A percentile compares a stretch with the other conserved stretches of the same genome.
Conservation (phyloP, 2,888 invertebrate species). For the Brenthis ino region DNA sequence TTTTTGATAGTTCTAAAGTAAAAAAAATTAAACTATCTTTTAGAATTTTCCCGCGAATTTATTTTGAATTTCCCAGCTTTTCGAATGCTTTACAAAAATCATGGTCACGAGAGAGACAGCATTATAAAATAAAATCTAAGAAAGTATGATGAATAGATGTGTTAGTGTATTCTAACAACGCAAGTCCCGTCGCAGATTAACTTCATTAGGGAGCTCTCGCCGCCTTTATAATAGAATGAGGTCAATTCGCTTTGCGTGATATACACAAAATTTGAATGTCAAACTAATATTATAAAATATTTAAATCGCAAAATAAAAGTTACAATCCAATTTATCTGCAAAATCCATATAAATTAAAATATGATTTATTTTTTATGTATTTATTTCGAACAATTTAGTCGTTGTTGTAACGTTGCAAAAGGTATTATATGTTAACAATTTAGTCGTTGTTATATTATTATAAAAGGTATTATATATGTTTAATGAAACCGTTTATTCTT, state of each 20-base stretch:
- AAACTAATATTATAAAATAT: neutral
- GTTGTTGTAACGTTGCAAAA: too few relatives aligned
- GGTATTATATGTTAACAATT: too few relatives aligned
- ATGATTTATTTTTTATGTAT: too few relatives aligned
- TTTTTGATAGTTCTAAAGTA: neutral
- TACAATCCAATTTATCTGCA: neutral
- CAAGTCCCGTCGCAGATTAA: conserved; percentile 49
- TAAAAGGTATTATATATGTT: too few relatives aligned
- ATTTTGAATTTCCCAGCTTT: too few relatives aligned
- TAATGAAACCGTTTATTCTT: too few relatives aligned
- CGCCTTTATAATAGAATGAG: conserved; percentile 57
- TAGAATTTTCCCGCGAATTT: too few relatives aligned
- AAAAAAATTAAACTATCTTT: neutral
- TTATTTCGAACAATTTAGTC: too few relatives aligned
- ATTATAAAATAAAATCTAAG: conserved; percentile 23
- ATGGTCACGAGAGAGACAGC: neutral
- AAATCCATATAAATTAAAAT: too few relatives aligned
- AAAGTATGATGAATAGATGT: conserved; percentile 26
- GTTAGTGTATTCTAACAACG: conserved; percentile 31
- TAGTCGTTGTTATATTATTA: too few relatives aligned
- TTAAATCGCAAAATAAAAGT: neutral
- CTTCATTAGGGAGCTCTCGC: conserved; percentile 56
- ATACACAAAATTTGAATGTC: conserved; percentile 21
- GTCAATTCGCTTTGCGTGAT: conserved; percentile 34
- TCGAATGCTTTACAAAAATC: too few relatives aligned